phyloP scores from a whole-genome alignment of 2,113 vertebrate species.

The Bothrops jararaca region DNA sequence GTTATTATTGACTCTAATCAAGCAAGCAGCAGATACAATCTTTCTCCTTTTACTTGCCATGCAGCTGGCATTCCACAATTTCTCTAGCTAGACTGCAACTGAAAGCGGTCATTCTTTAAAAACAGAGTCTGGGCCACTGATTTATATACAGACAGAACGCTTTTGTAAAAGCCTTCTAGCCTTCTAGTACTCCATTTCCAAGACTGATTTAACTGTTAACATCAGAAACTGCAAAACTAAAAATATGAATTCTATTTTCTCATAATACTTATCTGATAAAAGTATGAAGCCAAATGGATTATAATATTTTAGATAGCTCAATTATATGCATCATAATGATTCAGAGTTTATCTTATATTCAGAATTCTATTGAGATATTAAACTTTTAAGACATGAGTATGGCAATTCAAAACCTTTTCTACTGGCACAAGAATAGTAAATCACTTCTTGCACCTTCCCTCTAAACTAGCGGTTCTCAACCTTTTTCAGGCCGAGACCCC shows the following conservation, averaged over 20 bases:
- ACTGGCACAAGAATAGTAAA: background rate
- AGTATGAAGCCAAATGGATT: background rate
- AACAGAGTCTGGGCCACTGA: slow-evolving; percentile 32
- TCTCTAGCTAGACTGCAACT: slow-evolving; percentile 50
- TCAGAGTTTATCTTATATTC: background rate
- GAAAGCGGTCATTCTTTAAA: slow-evolving; percentile 61
- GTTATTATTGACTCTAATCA: background rate
- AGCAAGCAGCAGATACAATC: slow-evolving; percentile 40
- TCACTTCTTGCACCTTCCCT: too few species aligned
- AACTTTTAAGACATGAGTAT: background rate
- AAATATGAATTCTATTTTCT: background rate
- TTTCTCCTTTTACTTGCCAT: slow-evolving; percentile 40
- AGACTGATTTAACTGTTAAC: slow-evolving; percentile 19
- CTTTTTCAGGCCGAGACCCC: too few species aligned
- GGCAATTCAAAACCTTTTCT: background rate
- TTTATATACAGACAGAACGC: slow-evolving; percentile 39
- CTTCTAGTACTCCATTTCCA: slow-evolving; percentile 22
- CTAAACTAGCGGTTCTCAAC: too few species aligned
- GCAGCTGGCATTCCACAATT: slow-evolving; percentile 57
- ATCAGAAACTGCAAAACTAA: slow-evolving; percentile 28
- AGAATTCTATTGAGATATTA: background rate
- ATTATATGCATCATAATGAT: background rate
- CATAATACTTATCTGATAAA: background rate
- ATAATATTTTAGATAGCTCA: background rate
- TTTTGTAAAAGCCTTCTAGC: slow-evolving; percentile 53